Evolutionary conservation across 1,140 invertebrate species (phyloP), one percentile per base, ranked within the genome.

Genomic region (Papilio helenus): DNA sequence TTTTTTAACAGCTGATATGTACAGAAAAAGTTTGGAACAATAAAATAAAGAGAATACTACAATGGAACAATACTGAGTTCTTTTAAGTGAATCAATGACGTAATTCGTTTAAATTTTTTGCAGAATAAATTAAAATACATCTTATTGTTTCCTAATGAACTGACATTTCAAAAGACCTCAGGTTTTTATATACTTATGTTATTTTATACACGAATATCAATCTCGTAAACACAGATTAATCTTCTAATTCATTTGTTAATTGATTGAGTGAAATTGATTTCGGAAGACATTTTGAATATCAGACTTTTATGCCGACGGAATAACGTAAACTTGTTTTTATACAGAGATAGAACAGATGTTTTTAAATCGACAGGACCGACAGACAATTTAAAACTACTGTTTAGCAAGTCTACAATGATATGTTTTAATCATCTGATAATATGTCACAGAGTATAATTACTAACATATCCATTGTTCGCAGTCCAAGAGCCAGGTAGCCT

Each of bases 401-500:
- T 29, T 29, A 14, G 10, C 5, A 29, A 29, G 1, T 68, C 61
- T 29, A 68, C 26, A 68, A 68, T 29, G 14, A 68, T 29, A 29
- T 65, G 58, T 68, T 68, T 68, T 3, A 68, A 29, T 29, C 58
- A 68, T 29, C 5, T 5, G 61, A 68, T 34, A 68, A 68, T 34
- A 16, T 68, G 34, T 68, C 29, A 4, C 29, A 16, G 14, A 68
- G 26, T 68, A 34, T 18, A 68, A 68, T 46, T 16, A 46, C 61
- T 68, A 68, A 68, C 61, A 68, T 34, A 29, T 68, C 61, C 61
- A 68, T 68, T 68, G 61, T 68, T 34, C 61, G 26, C 14, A 14
- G 23, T 29, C 12, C 61, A 12, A 68, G 61, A 68, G 61, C 12
- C 61, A 68, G 61, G 7, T 29, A 16, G 61, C 26, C 14, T 61